Base-by-base conservation (phyloP, 2,113 vertebrate genomes). In the Melanerpes aurifrons region DNA sequence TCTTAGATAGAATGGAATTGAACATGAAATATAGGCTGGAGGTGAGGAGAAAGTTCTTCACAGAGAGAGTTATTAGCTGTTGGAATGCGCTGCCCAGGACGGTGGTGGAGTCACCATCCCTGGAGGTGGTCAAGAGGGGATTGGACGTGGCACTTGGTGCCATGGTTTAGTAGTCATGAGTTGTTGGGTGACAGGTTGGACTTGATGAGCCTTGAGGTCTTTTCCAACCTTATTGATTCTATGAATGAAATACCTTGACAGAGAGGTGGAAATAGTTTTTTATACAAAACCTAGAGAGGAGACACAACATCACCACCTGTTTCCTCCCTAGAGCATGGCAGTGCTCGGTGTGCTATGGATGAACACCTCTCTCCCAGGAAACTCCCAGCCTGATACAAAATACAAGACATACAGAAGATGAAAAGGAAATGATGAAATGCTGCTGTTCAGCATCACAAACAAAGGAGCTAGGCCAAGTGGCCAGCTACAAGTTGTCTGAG, bases 391-490 rank as follows among this genome's bases (percentile, higher is more conserved):
- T 57, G 48, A 64, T 61, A 61, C 0, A 1, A 88, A 90, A 32
- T 22, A 9, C 48, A 53, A 81, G 59, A 59, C 16, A 29, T 13
- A 21, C 28, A 78, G 45, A 14, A 77, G 8, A 50, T 0, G 2
- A 71, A 18, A 69, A 54, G 19, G 31, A 90, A 81, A 32, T 43
- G 64, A 37, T 0, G 3, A 68, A 81, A 54, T 7, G 9, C 10
- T 75, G n/a, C 21, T n/a, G 43, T 17, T 71, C 43, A 63, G 37
- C 43, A 48, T 43, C 48, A 45, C 37, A 43, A 62, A 71, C 20
- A 70, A 76, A 63, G 37, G 43, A 15, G 10, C 6, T 7, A 13
- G 29, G 14, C 26, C 40, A 81, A 3, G 2, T 0, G 1, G 10
- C 25, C 82, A 6, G 8, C n/a, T 57, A 6, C 0, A 1, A 24